These are phyloP conservation scores for Zoanthus sociatus DNA, from an alignment of 92 coral and sea anemone species.

Conservation along the genomic window DNA sequence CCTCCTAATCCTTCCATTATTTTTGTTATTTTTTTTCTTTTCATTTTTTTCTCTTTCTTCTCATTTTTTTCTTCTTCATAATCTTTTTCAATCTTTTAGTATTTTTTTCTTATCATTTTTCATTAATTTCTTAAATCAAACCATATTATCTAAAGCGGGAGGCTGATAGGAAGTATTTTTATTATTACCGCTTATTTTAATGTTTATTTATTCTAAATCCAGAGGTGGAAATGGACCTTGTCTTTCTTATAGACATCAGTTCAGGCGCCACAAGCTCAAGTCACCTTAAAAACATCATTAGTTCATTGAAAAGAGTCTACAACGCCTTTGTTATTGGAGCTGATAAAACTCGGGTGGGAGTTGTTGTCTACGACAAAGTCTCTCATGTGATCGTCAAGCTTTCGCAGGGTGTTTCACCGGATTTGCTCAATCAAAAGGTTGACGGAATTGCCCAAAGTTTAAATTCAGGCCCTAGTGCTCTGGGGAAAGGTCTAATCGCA, in stretches of 20 bases:
- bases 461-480: slow-evolving; percentile 60
- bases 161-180: no score
- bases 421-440: slow-evolving; percentile 57
- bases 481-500: slow-evolving; percentile 72
- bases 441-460: slow-evolving; percentile 58
- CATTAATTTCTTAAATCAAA: background rate
- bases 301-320: slow-evolving; percentile 65
- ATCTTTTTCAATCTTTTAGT: background rate
- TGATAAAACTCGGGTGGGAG: slow-evolving; percentile 75
- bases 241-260: slow-evolving; percentile 67
- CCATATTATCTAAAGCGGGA: no score
- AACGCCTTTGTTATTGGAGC: slow-evolving; percentile 61
- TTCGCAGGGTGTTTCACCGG: slow-evolving; percentile 62
- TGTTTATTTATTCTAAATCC: background rate
- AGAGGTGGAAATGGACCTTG: slow-evolving; percentile 82
- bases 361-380: slow-evolving; percentile 63
- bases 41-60: background rate
- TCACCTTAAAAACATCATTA: slow-evolving; percentile 66
- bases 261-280: slow-evolving; percentile 52
- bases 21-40: background rate
- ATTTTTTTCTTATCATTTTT: background rate
- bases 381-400: slow-evolving; percentile 58
- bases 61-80: background rate
- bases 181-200: no score
- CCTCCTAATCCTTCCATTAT: no score